These are phyloP conservation scores for Ardeotis arabs DNA, from an alignment of 2,113 vertebrate genomes.

Conservation along the genomic window DNA sequence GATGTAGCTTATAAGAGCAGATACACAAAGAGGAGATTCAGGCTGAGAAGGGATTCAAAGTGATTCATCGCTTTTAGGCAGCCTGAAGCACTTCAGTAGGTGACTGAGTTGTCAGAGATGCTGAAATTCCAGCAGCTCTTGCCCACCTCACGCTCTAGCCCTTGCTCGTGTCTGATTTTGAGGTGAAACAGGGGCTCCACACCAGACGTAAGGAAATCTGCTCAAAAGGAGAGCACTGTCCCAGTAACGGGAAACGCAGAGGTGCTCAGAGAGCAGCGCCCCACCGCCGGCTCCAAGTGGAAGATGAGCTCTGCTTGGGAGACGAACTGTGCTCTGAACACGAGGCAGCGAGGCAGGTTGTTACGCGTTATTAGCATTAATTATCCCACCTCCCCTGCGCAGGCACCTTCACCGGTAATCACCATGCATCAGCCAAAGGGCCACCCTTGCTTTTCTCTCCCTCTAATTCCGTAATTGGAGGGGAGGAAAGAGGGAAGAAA, in stretches of 20 bases:
- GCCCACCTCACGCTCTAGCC: accelerated
- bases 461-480: conserved; percentile 29
- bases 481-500: conserved; percentile 24
- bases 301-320: neutral
- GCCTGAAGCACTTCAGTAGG: neutral
- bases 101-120: neutral
- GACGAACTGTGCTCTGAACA: neutral
- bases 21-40: neutral
- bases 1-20: neutral
- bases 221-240: neutral
- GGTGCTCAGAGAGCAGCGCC: neutral
- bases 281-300: neutral
- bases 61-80: neutral
- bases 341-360: neutral
- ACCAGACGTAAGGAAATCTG: neutral
- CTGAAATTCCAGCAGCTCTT: neutral
- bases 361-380: conserved; percentile 33
- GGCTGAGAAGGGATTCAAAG: neutral
- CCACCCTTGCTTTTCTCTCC: conserved; percentile 35
- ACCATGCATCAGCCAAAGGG: conserved; percentile 21
- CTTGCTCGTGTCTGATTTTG: neutral
- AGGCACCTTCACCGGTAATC: conserved; percentile 2
- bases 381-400: neutral
- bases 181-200: neutral
- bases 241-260: neutral